Conservation (phyloP, 1,140 invertebrate species). For the Aporrectodea caliginosa region DNA sequence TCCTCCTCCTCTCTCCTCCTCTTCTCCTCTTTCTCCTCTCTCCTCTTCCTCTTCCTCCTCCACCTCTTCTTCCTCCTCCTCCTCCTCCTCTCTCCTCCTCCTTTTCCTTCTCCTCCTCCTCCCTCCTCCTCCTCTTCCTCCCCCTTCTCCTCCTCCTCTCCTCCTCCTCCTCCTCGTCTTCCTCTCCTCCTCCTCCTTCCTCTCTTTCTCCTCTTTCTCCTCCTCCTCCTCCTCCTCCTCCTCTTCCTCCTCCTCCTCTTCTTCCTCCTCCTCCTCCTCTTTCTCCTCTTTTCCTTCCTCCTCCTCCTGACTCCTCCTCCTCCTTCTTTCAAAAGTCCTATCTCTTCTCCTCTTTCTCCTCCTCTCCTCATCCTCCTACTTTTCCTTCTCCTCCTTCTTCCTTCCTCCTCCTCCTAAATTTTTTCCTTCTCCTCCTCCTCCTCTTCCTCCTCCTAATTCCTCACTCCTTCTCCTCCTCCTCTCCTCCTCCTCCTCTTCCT, state of each 20-base stretch:
- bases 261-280: slow-evolving; percentile 35
- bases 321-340: too few relatives aligned
- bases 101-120: neutral
- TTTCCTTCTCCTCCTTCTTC: too few relatives aligned
- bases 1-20: neutral
- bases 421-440: too few relatives aligned
- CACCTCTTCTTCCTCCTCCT: too few relatives aligned
- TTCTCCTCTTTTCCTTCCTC: slow-evolving; percentile 28
- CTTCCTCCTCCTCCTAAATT: too few relatives aligned
- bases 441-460: too few relatives aligned
- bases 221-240: too few relatives aligned
- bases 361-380: too few relatives aligned
- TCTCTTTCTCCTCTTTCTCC: slow-evolving; percentile 35
- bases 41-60: neutral
- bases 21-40: neutral
- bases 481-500: slow-evolving; percentile 30
- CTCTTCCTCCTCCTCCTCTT: too few relatives aligned
- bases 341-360: too few relatives aligned
- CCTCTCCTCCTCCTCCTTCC: slow-evolving; percentile 27
- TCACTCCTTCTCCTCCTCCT: slow-evolving; percentile 30
- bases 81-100: neutral
- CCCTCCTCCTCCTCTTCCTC: neutral
- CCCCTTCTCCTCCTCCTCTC: neutral
- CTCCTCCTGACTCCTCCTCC: too few relatives aligned
- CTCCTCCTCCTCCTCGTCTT: too few relatives aligned